Base-by-base conservation (phyloP, 2,113 vertebrate species). In the Eidolon helvum region DNA sequence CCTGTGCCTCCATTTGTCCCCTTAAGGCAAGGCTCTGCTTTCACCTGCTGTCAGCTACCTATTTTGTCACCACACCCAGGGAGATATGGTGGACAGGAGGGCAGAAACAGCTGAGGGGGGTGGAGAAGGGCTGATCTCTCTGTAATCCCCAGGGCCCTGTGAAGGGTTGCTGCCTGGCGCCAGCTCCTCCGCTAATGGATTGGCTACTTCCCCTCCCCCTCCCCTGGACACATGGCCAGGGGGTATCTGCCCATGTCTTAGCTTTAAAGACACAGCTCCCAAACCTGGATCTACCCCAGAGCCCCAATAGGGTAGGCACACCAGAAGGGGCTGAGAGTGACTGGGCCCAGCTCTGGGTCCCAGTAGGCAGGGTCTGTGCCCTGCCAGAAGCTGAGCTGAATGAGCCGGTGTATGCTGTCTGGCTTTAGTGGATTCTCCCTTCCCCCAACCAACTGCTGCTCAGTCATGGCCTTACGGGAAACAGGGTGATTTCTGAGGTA, bases 201-300 rank as follows among this genome's bases (percentile, higher is more conserved):
- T 77, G 92, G 91, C 89, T 65, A 72, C 30, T 40, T 74, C 75
- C 93, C 95, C 84, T 91, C 93, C 94, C 91, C 96, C 96, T 75
- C 90, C 66, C 28, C 59, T 74, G 91, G 83, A 63, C 87, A 30
- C 90, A 85, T 72, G 90, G 91, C 71, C 26, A 45, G 90, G 71
- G 92, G 74, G 45, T 91, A 90, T 89, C 55, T 50, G 89, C 91
- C 83, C 79, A 28, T 69, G 45, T 43, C 82, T 93, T 68, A 16
- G 84, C 57, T 77, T 97, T 97, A 97, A 98, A 97, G 98, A 94
- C 95, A 91, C 96, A 97, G 94, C 40, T 92, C 74, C 77, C 63
- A 79, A 80, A 91, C 68, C 61, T 24, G 26, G 63, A 19, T 38
- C 10, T 40, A 38, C 53, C 30, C 22, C 63, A 24, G 63, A 16